Percentiles rank a stretch among this genome's conserved stretches.
These are phyloP conservation scores for Myotis daubentonii DNA, from an alignment of 2,797 vertebrate species.

Conservation along the genomic window DNA sequence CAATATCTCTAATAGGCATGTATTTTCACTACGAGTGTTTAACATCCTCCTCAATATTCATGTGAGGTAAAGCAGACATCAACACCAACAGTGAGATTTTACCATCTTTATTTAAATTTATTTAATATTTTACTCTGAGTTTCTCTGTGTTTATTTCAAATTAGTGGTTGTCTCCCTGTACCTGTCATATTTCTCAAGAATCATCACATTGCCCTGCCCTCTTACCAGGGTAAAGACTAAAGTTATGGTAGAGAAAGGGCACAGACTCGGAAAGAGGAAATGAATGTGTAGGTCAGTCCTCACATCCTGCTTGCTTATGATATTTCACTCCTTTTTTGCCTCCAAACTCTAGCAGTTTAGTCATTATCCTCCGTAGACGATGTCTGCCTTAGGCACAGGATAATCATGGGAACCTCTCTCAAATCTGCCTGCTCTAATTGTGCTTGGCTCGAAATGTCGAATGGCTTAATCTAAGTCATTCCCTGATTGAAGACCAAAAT, in stretches of 20 bases:
- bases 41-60: not conserved
- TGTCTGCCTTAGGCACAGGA: not conserved
- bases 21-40: conserved; percentile 2
- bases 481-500: conserved; percentile 13
- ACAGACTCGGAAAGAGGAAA: not conserved
- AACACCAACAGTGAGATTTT: not conserved
- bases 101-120: not conserved
- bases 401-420: not conserved
- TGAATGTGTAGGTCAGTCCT: not conserved
- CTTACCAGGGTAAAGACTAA: not conserved
- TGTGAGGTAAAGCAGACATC: not conserved
- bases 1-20: not conserved
- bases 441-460: not conserved
- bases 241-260: not conserved
- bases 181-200: not conserved
- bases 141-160: not conserved
- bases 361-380: not conserved
- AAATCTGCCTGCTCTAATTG: not conserved
- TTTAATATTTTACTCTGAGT: not conserved
- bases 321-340: not conserved
- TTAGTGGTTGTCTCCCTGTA: not conserved
- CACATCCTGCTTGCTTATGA: no score
- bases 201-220: not conserved
- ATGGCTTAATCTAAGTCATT: not conserved
- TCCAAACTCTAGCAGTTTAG: not conserved